Base-by-base conservation (phyloP, 2,113 vertebrate genomes). In the Hippopotamus amphibius region DNA sequence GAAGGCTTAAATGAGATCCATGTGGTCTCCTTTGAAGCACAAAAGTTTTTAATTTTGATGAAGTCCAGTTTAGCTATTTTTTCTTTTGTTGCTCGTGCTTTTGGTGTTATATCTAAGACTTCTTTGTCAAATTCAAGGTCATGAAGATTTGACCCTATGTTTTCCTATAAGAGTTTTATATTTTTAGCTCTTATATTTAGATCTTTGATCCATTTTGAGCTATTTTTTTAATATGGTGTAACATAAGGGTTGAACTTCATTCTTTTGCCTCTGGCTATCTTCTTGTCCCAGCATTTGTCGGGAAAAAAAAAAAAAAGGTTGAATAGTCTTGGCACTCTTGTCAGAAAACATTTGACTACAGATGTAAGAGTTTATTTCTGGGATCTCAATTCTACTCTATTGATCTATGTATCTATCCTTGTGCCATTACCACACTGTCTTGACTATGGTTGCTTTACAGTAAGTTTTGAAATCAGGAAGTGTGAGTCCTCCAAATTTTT, bases 41-140 rank as follows among this genome's bases (percentile, higher is more conserved):
- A 13, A 53, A 93, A 85, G 43, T 50, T 94, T 86, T 81, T 50
- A 59, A 90, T 68, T 91, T 87, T 96, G 53, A 50, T 90, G 11
- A 90, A 41, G 72, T 77, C 26, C 46, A 63, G 53, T 65, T 88
- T 92, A 46, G 55, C 48, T 76, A 24, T 90, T 92, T 87, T 95
- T 57, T 46, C 10, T 95, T 72, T 65, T 82, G 48, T 74, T 92
- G 53, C 53, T 91, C 28, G 11, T 43, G 46, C 55, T 92, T 87
- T 92, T 71, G 82, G 74, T 65, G 12, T 81, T 30, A 46, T 81
- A 80, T 81, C 81, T 71, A 71, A 84, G 43, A 93, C 85, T 69
- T 43, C n/a, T 90, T 90, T 90, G 79, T 55, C 46, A 92, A 86
- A 80, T 71, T n/a, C 37, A 87, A 88, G 13, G 46, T 88, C 15